A percentile compares a stretch with the other conserved stretches of the same genome.
These are phyloP conservation scores for Phania funesta DNA, from an alignment of 2,888 invertebrate genomes.

Conservation along the genomic window DNA sequence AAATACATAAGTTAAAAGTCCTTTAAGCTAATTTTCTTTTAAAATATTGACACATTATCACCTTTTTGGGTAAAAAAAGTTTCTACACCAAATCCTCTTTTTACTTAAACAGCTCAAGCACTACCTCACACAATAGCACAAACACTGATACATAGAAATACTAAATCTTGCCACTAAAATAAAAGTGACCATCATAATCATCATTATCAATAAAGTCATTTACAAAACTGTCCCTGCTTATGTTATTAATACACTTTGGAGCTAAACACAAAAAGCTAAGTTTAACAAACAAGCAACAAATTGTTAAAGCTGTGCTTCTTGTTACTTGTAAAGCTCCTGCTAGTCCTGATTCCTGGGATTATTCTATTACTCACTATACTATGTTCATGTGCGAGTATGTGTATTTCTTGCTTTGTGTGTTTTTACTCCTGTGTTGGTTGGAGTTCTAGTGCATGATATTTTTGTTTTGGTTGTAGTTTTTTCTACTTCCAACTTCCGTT, in stretches of 20 bases:
- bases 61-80: conserved; percentile 5
- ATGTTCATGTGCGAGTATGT: conserved; percentile 9
- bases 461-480: conserved; percentile 20
- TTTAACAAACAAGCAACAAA: conserved; percentile 65
- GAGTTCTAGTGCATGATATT: conserved; percentile 17
- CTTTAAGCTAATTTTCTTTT: conserved; percentile 53
- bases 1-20: conserved; percentile 21
- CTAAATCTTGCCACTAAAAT: too few species aligned
- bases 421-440: conserved; percentile 28
- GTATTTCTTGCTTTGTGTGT: conserved; percentile 38
- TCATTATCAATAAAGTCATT: conserved; percentile 60
- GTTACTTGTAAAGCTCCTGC: conserved; percentile 15
- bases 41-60: conserved; percentile 48
- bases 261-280: background rate
- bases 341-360: conserved; percentile 22
- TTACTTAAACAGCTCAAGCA: conserved; percentile 36
- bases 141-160: background rate
- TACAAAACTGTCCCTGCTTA: conserved; percentile 65
- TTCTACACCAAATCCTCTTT: conserved; percentile 52
- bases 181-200: too few species aligned
- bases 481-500: conserved; percentile 58
- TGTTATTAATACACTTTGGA: conserved; percentile 63
- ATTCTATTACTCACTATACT: conserved; percentile 16
- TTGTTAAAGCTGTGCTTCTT: conserved; percentile 61
- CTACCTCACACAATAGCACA: background rate